A percentile compares a stretch with the other conserved stretches of the same genome.
phyloP scores from a whole-genome alignment of 2,113 vertebrate species.

The Aphelocoma coerulescens region DNA sequence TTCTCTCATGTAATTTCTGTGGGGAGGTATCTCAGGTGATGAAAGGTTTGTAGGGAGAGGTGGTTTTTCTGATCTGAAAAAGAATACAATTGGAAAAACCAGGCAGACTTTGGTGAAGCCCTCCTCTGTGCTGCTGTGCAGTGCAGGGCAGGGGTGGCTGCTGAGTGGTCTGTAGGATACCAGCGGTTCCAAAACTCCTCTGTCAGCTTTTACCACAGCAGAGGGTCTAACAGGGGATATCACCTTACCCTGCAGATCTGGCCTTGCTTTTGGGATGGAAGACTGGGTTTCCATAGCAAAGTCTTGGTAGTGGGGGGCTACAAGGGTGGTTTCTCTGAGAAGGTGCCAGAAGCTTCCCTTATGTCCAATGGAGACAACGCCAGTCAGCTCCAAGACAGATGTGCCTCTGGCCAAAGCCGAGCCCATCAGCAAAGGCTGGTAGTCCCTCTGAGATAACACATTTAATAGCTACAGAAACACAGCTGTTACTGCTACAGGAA shows the following conservation, averaged over 20 bases:
- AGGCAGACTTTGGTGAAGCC: background rate
- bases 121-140: background rate
- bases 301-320: background rate
- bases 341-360: background rate
- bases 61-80: background rate
- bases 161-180: fast-evolving
- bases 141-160: background rate
- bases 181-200: background rate
- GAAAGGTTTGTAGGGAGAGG: background rate
- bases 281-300: background rate
- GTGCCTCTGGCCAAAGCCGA: background rate
- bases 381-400: fast-evolving
- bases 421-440: background rate
- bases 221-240: background rate
- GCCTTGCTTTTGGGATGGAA: background rate
- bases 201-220: background rate
- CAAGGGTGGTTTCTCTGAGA: background rate
- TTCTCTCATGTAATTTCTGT: background rate
- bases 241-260: background rate
- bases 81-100: background rate
- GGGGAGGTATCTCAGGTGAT: background rate
- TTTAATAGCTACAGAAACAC: background rate
- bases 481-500: background rate
- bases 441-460: background rate
- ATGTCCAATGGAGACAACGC: fast-evolving